Evolutionary conservation across 2,797 vertebrate species (phyloP).

Genomic region (Triplophysa yarkandensis): DNA sequence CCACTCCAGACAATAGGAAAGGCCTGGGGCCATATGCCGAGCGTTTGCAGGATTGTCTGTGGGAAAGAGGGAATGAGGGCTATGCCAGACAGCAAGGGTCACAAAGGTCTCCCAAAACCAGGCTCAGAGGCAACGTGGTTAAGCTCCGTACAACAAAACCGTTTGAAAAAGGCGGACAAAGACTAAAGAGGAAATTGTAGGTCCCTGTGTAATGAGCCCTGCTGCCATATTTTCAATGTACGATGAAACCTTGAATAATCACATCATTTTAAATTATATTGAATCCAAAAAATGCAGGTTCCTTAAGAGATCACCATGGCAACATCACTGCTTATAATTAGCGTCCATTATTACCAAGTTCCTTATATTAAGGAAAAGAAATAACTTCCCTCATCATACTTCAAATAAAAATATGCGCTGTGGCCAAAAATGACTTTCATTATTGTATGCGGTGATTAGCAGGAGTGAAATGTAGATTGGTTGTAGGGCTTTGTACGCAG

Average conservation of each 20-base stretch:
- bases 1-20: constrained; percentile 70
- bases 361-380: constrained; percentile 20
- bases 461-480: constrained; percentile 24
- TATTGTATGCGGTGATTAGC: constrained; percentile 7
- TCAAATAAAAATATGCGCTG: neutral
- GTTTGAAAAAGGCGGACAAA: neutral
- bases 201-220: neutral
- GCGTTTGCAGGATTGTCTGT: constrained; percentile 62
- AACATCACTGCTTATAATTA: constrained; percentile 13
- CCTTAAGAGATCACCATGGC: constrained; percentile 19
- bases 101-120: constrained; percentile 59
- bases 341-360: neutral
- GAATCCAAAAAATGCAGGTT: neutral
- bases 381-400: neutral
- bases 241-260: neutral
- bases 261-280: neutral
- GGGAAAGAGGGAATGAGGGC: constrained; percentile 62
- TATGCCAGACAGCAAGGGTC: constrained; percentile 59
- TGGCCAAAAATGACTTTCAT: constrained; percentile 17
- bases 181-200: neutral
- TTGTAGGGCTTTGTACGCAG: constrained; percentile 17
- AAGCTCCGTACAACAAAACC: constrained; percentile 44
- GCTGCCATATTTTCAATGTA: neutral
- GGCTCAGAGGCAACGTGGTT: constrained; percentile 26
- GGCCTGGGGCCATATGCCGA: constrained; percentile 71